Evolutionary conservation across 1,140 invertebrate genomes (phyloP).

Genomic region (Pissodes strobi): DNA sequence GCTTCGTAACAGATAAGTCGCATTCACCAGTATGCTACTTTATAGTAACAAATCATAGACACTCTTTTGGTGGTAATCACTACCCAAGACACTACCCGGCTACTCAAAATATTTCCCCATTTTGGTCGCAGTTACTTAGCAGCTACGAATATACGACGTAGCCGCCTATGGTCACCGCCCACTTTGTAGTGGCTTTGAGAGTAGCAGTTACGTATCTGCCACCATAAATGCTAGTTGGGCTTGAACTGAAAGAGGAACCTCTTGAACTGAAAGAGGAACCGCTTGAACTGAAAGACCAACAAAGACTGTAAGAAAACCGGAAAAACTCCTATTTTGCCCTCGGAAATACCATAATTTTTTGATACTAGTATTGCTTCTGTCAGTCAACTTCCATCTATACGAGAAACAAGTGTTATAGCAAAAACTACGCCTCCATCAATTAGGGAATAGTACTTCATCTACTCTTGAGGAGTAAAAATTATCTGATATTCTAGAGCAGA

Average conservation of each 20-base stretch:
- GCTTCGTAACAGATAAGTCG: no score
- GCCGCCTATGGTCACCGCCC: no score
- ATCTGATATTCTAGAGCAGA: constrained; percentile 13
- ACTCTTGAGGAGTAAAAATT: not conserved
- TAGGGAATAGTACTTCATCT: not conserved
- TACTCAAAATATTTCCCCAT: no score
- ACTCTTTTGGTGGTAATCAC: no score
- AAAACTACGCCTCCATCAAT: constrained; percentile 10
- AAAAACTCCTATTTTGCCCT: constrained; percentile 3
- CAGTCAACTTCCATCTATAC: constrained; percentile 3
- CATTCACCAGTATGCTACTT: no score
- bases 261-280: not conserved
- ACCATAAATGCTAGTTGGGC: no score
- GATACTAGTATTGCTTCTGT: not conserved
- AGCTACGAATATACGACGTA: no score
- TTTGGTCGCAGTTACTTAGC: no score
- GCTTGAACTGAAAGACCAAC: not conserved
- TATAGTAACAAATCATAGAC: no score
- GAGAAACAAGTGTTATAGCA: constrained; percentile 1
- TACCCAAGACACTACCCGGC: no score
- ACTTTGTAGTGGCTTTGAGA: no score
- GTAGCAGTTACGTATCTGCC: no score
- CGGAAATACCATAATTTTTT: constrained; percentile 7
- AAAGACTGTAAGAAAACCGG: constrained; percentile 1
- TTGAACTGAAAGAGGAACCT: constrained; percentile 1